These are phyloP conservation scores for Pseudomyrmex flavicornis DNA, from an alignment of 1,140 invertebrate genomes.

Conservation along the genomic window DNA sequence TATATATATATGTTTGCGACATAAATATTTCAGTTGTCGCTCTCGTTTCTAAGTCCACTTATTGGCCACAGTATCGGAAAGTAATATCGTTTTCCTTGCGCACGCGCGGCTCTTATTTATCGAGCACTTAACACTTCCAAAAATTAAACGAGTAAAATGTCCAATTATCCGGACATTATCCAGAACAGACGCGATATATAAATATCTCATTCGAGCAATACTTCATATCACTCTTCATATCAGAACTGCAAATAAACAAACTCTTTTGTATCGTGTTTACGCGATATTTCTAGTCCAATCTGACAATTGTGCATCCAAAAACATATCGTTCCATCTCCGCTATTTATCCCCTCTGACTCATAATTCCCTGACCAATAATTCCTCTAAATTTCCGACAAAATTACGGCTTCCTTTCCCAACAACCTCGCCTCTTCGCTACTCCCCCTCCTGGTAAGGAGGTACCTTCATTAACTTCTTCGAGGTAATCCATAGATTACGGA, in stretches of 20 bases:
- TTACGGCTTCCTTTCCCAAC: conserved; percentile 48
- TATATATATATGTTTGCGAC: conserved; percentile 17
- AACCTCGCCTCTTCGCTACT: conserved; percentile 20
- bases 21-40: conserved; percentile 54
- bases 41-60: conserved; percentile 31
- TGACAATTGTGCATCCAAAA: too few relatives aligned
- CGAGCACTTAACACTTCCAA: neutral
- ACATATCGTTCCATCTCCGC: neutral
- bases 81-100: conserved; percentile 29
- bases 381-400: conserved; percentile 48
- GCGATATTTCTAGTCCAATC: neutral
- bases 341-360: conserved; percentile 12
- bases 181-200: neutral
- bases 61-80: conserved; percentile 44
- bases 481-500: conserved; percentile 78
- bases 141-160: conserved; percentile 5
- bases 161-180: neutral
- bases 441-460: conserved; percentile 20
- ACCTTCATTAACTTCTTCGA: conserved; percentile 73
- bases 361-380: conserved; percentile 36
- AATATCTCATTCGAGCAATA: too few relatives aligned
- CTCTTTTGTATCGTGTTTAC: neutral
- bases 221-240: neutral
- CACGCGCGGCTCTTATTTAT: neutral
- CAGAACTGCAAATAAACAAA: neutral